Evolutionary conservation across 64 coral and sea anemone genomes (phyloP).

Genomic region (Montipora cactus): DNA sequence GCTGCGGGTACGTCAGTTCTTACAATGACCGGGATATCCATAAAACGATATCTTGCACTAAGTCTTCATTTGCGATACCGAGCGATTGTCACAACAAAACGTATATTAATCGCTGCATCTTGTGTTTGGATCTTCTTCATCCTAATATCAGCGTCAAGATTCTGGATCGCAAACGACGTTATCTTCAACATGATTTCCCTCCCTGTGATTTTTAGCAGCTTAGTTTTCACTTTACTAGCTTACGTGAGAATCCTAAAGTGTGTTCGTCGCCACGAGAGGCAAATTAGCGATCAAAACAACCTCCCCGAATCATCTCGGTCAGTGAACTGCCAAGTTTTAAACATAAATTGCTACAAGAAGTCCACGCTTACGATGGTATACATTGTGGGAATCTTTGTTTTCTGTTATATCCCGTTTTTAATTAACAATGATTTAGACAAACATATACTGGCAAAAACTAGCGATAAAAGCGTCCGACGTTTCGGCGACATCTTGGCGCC

Average conservation of each 20-base stretch:
- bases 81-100: conserved; percentile 35
- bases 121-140: conserved; percentile 13
- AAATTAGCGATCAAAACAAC: conserved; percentile 23
- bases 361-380: conserved; percentile 72
- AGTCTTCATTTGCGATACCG: conserved; percentile 50
- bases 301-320: background rate
- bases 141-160: conserved; percentile 1
- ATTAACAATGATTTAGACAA: too few relatives aligned
- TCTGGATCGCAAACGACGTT: conserved; percentile 17
- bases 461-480: too few relatives aligned
- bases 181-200: conserved; percentile 23
- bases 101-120: conserved; percentile 3
- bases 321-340: background rate
- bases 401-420: conserved; percentile 68
- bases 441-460: too few relatives aligned
- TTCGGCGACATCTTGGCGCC: too few relatives aligned
- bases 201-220: conserved; percentile 12
- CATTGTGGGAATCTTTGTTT: conserved; percentile 59
- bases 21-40: conserved; percentile 32
- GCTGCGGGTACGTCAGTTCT: conserved; percentile 26
- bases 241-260: conserved; percentile 46
- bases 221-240: conserved; percentile 21
- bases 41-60: conserved; percentile 52
- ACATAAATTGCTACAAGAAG: conserved; percentile 52
- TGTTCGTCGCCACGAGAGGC: conserved; percentile 40